phyloP scores from a whole-genome alignment of 2,113 vertebrate species.

The Anser brachyrhynchus region DNA sequence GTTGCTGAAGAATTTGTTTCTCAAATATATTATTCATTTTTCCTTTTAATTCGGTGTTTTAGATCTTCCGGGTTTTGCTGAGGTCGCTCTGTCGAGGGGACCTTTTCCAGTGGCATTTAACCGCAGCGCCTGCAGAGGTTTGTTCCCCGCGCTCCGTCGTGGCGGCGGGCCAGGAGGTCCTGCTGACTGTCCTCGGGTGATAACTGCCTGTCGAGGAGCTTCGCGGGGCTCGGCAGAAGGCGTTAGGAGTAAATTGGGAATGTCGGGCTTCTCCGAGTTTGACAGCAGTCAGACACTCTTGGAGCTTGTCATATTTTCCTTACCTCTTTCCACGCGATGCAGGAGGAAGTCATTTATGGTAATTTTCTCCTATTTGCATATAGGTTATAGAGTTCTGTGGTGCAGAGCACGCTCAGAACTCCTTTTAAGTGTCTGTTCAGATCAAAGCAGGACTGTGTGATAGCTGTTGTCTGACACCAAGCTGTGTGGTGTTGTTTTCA shows the following conservation, averaged over 20 bases:
- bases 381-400: conserved; percentile 82
- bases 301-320: conserved; percentile 60
- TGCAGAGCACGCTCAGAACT: conserved; percentile 74
- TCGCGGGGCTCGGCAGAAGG: conserved; percentile 40
- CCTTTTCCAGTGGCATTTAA: not conserved
- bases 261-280: conserved; percentile 42
- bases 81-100: not conserved
- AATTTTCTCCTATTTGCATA: conserved; percentile 86
- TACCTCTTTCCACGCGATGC: conserved; percentile 63
- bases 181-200: not conserved
- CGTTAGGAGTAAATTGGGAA: conserved; percentile 39
- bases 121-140: not conserved
- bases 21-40: not conserved
- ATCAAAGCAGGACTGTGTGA: conserved; percentile 88
- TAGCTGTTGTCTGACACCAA: conserved; percentile 90
- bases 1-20: not conserved
- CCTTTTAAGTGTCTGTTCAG: conserved; percentile 84
- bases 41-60: not conserved
- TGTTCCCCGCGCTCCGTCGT: not conserved
- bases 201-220: not conserved
- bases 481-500: conserved; percentile 95
- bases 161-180: not conserved
- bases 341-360: conserved; percentile 80
- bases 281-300: conserved; percentile 66
- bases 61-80: too few species aligned